These are phyloP conservation scores for Perca fluviatilis DNA, from an alignment of 2,113 vertebrate genomes.

Conservation along the genomic window DNA sequence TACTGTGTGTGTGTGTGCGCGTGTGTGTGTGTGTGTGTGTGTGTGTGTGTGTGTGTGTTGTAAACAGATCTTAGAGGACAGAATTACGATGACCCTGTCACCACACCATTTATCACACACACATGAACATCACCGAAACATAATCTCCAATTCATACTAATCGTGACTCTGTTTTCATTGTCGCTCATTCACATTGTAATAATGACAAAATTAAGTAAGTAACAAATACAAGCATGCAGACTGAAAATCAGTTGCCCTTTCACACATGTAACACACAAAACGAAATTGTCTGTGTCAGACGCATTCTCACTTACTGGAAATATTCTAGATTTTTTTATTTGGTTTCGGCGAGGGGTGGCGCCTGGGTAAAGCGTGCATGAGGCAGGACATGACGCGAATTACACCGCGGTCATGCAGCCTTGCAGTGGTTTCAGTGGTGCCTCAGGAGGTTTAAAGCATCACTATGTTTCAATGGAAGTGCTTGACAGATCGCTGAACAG, in stretches of 20 bases:
- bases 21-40: constrained; percentile 30
- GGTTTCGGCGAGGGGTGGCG: too few relatives aligned
- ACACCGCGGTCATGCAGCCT: too few relatives aligned
- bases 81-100: constrained; percentile 71
- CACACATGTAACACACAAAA: too few relatives aligned
- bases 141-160: constrained; percentile 19
- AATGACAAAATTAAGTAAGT: neutral
- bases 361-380: too few relatives aligned
- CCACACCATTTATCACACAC: constrained; percentile 51
- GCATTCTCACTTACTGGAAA: too few relatives aligned
- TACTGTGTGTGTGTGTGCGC: constrained; percentile 14
- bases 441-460: neutral
- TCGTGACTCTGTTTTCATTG: constrained; percentile 18
- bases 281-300: too few relatives aligned
- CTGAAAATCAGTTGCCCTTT: neutral
- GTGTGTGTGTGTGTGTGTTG: constrained; percentile 21
- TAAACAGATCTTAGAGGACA: constrained; percentile 67
- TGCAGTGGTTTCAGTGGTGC: neutral
- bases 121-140: constrained; percentile 14
- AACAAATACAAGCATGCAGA: neutral
- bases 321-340: too few relatives aligned
- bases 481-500: neutral
- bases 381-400: too few relatives aligned
- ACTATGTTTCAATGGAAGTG: neutral
- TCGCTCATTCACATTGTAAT: neutral